Evolutionary conservation across 2,113 vertebrate genomes (phyloP).

Genomic region (Python bivittatus): DNA sequence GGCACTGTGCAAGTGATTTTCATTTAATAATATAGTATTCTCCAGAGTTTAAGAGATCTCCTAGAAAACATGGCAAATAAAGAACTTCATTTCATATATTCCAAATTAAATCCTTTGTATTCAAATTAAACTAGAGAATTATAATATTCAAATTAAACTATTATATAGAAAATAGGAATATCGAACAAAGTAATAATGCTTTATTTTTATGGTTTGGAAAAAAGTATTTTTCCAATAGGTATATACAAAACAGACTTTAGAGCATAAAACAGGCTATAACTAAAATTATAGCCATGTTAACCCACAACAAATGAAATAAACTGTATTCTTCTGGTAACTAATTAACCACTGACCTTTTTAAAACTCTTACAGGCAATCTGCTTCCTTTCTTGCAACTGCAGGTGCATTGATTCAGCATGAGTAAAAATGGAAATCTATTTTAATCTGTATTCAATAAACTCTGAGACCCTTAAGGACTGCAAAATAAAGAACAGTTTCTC

Average conservation of each 20-base stretch:
- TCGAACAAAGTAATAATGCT: not conserved
- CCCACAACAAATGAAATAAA: constrained; percentile 21
- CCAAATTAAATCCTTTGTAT: too few species aligned
- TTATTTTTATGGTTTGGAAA: not conserved
- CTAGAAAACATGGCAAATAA: not conserved
- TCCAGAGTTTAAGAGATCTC: not conserved
- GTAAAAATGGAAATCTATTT: constrained; percentile 11
- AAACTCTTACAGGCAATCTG: constrained; percentile 18
- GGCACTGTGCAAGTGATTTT: not conserved
- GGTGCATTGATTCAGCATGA: constrained; percentile 22
- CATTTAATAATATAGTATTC: not conserved
- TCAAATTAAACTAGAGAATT: too few species aligned
- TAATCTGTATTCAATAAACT: constrained; percentile 4
- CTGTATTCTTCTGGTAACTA: constrained; percentile 25
- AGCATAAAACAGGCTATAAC: constrained; percentile 28
- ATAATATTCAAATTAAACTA: not conserved
- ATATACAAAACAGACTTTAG: not conserved
- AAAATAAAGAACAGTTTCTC: not conserved
- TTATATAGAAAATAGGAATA: not conserved
- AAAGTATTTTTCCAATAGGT: not conserved
- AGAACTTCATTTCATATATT: not conserved
- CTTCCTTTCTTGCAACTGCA: constrained; percentile 1
- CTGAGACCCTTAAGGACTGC: not conserved
- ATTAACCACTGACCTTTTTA: constrained; percentile 38
- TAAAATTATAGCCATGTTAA: constrained; percentile 26